Evolutionary conservation across 2,888 invertebrate genomes (phyloP), one percentile per base, ranked within the genome.

Genomic region (Colletes collaris): DNA sequence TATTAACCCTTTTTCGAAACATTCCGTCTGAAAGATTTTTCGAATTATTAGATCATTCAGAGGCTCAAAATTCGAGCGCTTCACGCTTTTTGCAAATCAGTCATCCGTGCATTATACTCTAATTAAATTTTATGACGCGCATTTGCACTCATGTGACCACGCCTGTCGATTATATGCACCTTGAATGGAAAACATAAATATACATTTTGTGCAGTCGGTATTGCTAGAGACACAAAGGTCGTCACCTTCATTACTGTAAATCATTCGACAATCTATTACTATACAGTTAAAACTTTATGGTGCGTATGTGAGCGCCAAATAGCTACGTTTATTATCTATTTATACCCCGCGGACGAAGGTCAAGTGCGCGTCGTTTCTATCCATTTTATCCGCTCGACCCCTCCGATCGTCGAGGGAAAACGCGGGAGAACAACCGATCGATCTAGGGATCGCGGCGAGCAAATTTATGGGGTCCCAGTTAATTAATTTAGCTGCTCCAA

Each of bases 221-320:
- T 27, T 62, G 4, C 40, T 46, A 16, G 40, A 40, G 40, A 40
- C 40, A 40, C 40, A 40, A 6, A 13, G 27, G 44, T 44, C 53
- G 66, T 50, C 58, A 46, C 10, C 63, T 64, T 72, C 50, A 56
- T 75, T 62, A 10, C 40, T 53, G 49, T 63, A 63, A 63, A 72
- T 75, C 73, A 72, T 44, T 44, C 50, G 63, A 75, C 56, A 11
- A 75, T 37, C 56, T 58, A 64, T 72, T 72, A 62, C 50, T 16
- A 35, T 63, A 40, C 49, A 52, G 65, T 65, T 65, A 65, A n/a
- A 27, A 27, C 52, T 65, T 53, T 53, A 40, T 8, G 46, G 44
- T 7, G 59, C 16, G 46, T 13, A 8, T 16, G 2, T 40, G 52
- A 19, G 13, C 4, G 59, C 66, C 75, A 50, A 66, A 49, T 58